Evolutionary conservation across 2,113 vertebrate species (phyloP), one percentile per base, ranked within the genome.

Genomic region (Limanda limanda): DNA sequence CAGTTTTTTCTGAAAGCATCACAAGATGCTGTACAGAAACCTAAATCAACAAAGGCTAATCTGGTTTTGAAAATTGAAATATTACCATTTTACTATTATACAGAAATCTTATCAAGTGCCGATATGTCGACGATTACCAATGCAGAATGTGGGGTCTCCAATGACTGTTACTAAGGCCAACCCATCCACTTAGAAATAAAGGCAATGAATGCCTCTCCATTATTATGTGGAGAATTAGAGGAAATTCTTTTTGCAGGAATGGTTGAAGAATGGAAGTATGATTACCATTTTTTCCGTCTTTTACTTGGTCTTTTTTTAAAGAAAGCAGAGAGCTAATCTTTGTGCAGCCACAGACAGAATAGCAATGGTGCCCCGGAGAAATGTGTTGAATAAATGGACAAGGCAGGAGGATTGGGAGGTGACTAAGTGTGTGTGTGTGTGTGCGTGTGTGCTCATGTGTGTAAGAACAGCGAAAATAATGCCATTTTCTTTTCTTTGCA

Each of bases 51-150:
- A 79, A 80, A 79, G 69, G 75, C 37, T 71, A 79, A 86, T 89
- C 79, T 79, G 61, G 9, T 86, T 89, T 79, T 83, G 57, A 61
- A 82, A 89, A 84, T 76, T 90, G 68, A 84, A 88, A 89, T 84
- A 84, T 87, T 84, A 88, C 80, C 81, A 85, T 71, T n/a, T n/a
- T n/a, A n/a, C 75, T 82, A 88, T 90, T 91, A 86, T 74, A 89
- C 60, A 24, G 77, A 86, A 83, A 88, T 90, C 82, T 86, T 74
- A 88, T 90, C 85, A 82, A 84, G 83, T 54, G 68, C 45, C 20
- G 81, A 90, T 87, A 85, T 79, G 72, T 84, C 8, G 3, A 76
- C 79, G 78, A 86, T 89, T 86, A 88, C 72, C 87, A 89, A 71
- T 73, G 78, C 68, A 60, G 60, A 77, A 79, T 63, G 65, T 40